Base-by-base conservation (phyloP, 2,888 invertebrate genomes). In the Agrenia bidenticulata region DNA sequence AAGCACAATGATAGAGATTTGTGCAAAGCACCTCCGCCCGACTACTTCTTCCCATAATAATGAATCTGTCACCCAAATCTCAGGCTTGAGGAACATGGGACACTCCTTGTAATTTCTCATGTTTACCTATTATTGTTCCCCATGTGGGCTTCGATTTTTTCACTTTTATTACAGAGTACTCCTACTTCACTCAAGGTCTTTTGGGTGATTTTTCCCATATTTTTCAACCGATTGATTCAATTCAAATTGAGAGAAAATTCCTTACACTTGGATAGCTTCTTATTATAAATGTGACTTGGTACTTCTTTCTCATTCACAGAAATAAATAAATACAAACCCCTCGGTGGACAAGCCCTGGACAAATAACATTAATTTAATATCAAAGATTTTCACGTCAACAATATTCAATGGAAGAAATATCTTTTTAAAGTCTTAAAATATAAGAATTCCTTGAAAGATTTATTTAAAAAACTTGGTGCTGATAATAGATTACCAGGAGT, bases 111-210 rank as follows among this genome's bases (percentile, higher is more conserved):
- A 65, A 70, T 70, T 67, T 65, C 59, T 54, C 58, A 58, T 70
- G 65, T 70, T 70, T 70, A 67, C 70, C 58, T 67, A 67, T 66
- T 66, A 70, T 70, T 70, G 63, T 63, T 62, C 61, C 53, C 63
- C 56, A 41, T 63, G 54, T 56, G 58, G 58, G 58, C 58, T 19
- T 27, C 41, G 26, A 57, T 57, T 57, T 17, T 9, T 11, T n/a
- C 23, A 24, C 23, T 23, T 51, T 57, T 39, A 19, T 41, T 41
- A 39, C 19, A 57, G 23, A 57, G 39, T 37, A 4, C 23, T 17
- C 13, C 55, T 55, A 19, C 55, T 55, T 55, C 23, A 23, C 24
- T 45, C 17, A 5, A 26, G 26, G 32, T 32, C 32, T 32, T 32
- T 32, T 32, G 11, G 21, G 17, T 45, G 42, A 2, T 45, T 39